Evolutionary conservation across 2,888 invertebrate genomes (phyloP), one percentile per base, ranked within the genome.

Genomic region (Folsomia manolachei): DNA sequence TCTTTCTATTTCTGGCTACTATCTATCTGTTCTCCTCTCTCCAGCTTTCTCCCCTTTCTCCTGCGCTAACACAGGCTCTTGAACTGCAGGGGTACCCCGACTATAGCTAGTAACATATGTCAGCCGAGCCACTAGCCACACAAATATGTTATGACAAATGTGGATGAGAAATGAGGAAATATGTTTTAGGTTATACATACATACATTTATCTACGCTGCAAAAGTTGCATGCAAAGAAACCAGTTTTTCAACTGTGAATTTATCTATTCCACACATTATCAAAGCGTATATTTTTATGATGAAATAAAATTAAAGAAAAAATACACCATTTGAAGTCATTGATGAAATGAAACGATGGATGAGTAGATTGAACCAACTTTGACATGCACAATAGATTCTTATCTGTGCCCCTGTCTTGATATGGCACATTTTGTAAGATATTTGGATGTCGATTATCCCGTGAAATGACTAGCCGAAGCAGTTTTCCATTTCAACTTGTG

Each of bases 151-250:
- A 24, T 24, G 62, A 62, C 62, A 62, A 62, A 39, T 39, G 39
- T 39, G 62, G 62, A 62, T 62, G 14, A 25, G 63, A 74, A 74
- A 72, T 74, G 76, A 76, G 74, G 74, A 75, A 74, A 76, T 76
- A 74, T 76, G 74, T 71, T 71, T 74, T 73, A 71, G 76, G 74
- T 74, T 74, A 72, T 74, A 76, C 74, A 74, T 74, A 72, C 72
- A 71, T 70, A 60, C 39, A 14, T 39, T 14, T 14, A 60, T 60
- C 60, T 60, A 60, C 60, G 4, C 51, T n/a, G n/a, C 14, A 39
- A 39, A 39, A 14, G 39, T 39, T 39, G 39, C 39, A 39, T 39
- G 39, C 39, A 39, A n/a, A n/a, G n/a, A n/a, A n/a, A n/a, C n/a
- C n/a, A n/a, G n/a, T n/a, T n/a, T n/a, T n/a, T 39, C 14, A 4